These are phyloP conservation scores for Drosophila malerkotliana DNA, from an alignment of 1,140 invertebrate species.

Conservation along the genomic window DNA sequence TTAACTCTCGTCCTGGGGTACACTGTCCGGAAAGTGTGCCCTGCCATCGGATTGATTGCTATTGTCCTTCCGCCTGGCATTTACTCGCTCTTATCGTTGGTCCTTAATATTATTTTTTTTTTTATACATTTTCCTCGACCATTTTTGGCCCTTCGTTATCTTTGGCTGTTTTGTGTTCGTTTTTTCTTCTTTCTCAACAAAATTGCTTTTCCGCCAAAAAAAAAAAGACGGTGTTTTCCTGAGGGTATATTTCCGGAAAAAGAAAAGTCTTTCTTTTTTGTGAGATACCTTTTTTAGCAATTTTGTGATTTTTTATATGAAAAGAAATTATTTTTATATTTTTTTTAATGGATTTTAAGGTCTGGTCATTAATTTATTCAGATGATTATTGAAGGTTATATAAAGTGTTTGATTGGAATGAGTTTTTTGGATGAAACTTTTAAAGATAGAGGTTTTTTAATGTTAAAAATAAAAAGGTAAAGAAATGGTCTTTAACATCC, in stretches of 20 bases:
- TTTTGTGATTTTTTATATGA: neutral
- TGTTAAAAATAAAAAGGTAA: no score
- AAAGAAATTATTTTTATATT: neutral
- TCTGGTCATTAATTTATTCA: no score
- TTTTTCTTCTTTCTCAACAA: slow-evolving; percentile 14
- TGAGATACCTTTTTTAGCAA: neutral
- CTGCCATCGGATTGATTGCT: slow-evolving; percentile 58
- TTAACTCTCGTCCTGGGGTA: slow-evolving; percentile 60
- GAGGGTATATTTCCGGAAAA: neutral
- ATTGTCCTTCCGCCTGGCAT: slow-evolving; percentile 35
- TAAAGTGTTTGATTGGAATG: no score
- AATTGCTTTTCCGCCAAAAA: slow-evolving; percentile 11
- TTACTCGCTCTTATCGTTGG: slow-evolving; percentile 38
- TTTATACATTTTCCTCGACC: slow-evolving; percentile 20
- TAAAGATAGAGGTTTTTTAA: no score
- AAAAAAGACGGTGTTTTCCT: slow-evolving; percentile 5
- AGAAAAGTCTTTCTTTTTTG: neutral
- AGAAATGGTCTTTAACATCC: no score
- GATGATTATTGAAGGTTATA: no score
- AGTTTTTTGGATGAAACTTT: no score
- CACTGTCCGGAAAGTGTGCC: slow-evolving; percentile 36
- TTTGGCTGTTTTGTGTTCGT: slow-evolving; percentile 4
- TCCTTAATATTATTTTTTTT: slow-evolving; percentile 55
- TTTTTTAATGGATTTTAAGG: neutral
- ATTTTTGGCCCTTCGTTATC: neutral